Evolutionary conservation across 2,797 vertebrate genomes (phyloP), one percentile per base, ranked within the genome.

Genomic region (Loriculus beryllinus): DNA sequence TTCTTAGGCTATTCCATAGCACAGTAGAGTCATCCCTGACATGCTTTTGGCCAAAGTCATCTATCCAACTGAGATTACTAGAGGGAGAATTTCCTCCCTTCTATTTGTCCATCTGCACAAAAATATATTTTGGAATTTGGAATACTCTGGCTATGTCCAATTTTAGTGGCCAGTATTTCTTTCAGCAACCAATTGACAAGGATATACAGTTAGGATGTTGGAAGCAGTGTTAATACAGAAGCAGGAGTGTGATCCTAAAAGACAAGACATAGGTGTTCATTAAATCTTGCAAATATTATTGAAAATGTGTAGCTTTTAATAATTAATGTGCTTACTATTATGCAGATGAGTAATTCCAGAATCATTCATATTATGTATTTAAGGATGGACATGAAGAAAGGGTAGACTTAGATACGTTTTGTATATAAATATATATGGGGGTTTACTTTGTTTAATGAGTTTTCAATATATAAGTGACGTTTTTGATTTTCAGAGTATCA

Each of bases 401-500:
- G 14, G 17, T 62, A 82, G 39, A 60, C 33, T n/a, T 82, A 69
- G 26, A 49, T 3, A 10, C 10, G 7, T 59, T 96, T 69, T 82
- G 39, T 14, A 33, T 51, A 15, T 40, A 45, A 82, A 43, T 14
- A n/a, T 6, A 25, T 6, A 9, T 8, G 22, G 22, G 22, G 33
- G 22, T 56, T 51, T 75, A 25, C 29, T 48, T 63, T 59, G 35
- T 57, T 57, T 25, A 82, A 90, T 63, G 45, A 78, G 14, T 78
- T 93, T 94, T 90, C 54, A 75, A 25, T 35, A 40, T 39, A 39
- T 31, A 57, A 81, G 63, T 82, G 63, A 77, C 68, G 39, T 62
- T 51, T 88, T 94, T 76, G 51, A 90, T 65, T 93, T 94, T 89
- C 72, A 83, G 33, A 92, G 62, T 59, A 35, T 42, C 35, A 48